These are phyloP conservation scores for Colletes gigas DNA, from an alignment of 1,140 invertebrate genomes.

Conservation along the genomic window DNA sequence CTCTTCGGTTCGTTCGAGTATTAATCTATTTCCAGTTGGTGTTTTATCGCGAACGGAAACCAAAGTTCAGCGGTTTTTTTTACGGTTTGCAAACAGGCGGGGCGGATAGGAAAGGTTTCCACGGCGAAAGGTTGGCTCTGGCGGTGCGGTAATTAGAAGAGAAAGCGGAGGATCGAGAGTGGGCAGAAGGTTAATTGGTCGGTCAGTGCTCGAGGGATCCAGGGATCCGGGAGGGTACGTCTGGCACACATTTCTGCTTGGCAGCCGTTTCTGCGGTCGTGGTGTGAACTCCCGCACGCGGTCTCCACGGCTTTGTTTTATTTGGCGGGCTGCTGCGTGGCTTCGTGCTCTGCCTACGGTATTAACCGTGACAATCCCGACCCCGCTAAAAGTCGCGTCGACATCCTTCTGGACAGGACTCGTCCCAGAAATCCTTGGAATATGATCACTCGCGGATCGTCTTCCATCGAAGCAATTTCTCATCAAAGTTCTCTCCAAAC, in stretches of 20 bases:
- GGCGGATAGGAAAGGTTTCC: neutral
- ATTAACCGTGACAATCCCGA: conserved; percentile 2
- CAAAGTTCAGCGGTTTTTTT: neutral
- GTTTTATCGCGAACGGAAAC: too few relatives aligned
- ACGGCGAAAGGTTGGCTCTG: neutral
- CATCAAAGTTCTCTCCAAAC: neutral
- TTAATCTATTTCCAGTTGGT: too few relatives aligned
- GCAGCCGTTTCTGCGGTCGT: conserved; percentile 37
- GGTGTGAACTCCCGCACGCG: conserved; percentile 56
- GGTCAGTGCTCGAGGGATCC: conserved; percentile 36
- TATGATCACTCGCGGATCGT: conserved; percentile 5
- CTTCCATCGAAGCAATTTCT: neutral
- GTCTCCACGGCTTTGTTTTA: conserved; percentile 51
- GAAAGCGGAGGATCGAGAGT: conserved; percentile 32
- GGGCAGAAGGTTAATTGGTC: conserved; percentile 55
- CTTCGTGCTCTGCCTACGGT: conserved; percentile 39
- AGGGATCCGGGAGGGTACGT: conserved; percentile 10
- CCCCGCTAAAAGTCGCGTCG: conserved; percentile 28
- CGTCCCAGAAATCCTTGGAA: neutral
- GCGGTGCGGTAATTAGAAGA: neutral
- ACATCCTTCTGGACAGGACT: conserved; percentile 6
- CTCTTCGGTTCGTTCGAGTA: too few relatives aligned
- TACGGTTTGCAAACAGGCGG: neutral
- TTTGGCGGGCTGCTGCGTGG: conserved; percentile 31
- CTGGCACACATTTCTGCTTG: conserved; percentile 41